A percentile compares a stretch with the other conserved stretches of the same genome.
Conservation (phyloP, 1,140 invertebrate species). For the Drosophila tristis region DNA sequence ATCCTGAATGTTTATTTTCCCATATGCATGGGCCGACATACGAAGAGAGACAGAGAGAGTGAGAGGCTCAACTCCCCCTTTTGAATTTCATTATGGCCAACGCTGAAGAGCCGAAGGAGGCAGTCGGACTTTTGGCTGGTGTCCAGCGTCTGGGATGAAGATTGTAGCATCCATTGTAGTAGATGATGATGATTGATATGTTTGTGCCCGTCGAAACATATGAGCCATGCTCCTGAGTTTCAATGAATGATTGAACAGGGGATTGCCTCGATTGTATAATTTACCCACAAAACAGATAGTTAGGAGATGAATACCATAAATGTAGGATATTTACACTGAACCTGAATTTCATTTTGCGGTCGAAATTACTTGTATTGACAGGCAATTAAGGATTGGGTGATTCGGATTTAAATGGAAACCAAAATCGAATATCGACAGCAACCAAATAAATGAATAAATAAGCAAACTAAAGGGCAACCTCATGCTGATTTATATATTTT, state of each 20-base stretch:
- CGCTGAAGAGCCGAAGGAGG: background rate
- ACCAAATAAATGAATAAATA: constrained; percentile 32
- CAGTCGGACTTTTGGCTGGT: background rate
- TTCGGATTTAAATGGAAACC: constrained; percentile 21
- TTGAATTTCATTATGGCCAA: constrained; percentile 24
- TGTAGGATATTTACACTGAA: constrained; percentile 18
- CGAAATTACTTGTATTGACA: constrained; percentile 1
- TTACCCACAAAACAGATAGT: too few species aligned
- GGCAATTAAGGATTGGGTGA: constrained; percentile 31
- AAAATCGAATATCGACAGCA: background rate
- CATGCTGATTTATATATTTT: background rate
- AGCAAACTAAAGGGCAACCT: background rate
- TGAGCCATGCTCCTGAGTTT: too few species aligned
- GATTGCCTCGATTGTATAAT: too few species aligned
- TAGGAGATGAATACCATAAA: too few species aligned
- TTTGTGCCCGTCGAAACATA: too few species aligned
- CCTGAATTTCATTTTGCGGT: constrained; percentile 9
- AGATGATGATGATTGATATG: too few species aligned
- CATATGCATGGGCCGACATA: constrained; percentile 24
- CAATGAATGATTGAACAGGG: too few species aligned
- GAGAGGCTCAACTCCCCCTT: background rate
- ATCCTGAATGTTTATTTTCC: constrained; percentile 41
- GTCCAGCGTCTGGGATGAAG: background rate
- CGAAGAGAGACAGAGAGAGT: too few species aligned
- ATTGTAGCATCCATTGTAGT: too few species aligned